Percentiles rank a stretch among this genome's conserved stretches.
phyloP scores from a whole-genome alignment of 2,113 vertebrate species.

The Myxocyprinus asiaticus region DNA sequence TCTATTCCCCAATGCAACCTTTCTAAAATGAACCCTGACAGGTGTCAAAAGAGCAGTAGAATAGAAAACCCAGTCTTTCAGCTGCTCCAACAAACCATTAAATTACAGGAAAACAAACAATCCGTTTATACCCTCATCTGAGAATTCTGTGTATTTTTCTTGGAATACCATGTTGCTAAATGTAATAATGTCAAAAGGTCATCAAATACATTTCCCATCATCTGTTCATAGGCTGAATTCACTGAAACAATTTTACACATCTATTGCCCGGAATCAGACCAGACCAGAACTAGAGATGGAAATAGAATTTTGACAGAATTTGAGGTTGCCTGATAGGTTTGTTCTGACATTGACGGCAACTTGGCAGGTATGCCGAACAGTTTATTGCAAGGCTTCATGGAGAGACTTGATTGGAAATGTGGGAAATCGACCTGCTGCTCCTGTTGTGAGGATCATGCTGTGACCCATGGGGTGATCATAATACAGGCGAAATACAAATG shows the following conservation, averaged over 20 bases:
- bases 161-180: conserved; percentile 27
- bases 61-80: conserved; percentile 45
- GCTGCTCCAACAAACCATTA: conserved; percentile 45
- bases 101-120: conserved; percentile 48
- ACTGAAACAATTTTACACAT: conserved; percentile 37
- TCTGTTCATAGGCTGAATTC: not conserved
- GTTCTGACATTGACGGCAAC: not conserved
- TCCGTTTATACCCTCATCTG: conserved; percentile 14
- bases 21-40: conserved; percentile 34
- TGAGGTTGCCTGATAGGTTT: not conserved
- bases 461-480: conserved; percentile 26
- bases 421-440: conserved; percentile 6
- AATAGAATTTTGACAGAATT: not conserved
- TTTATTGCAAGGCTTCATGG: conserved; percentile 21
- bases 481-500: not conserved
- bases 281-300: not conserved
- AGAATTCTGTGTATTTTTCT: conserved; percentile 33
- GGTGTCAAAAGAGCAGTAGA: conserved; percentile 40
- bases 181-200: conserved; percentile 29
- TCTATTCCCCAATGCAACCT: conserved; percentile 15
- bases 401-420: conserved; percentile 40
- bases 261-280: not conserved
- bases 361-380: not conserved
- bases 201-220: conserved; percentile 41
- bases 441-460: conserved; percentile 29